These are phyloP conservation scores for Pimpla rufipes DNA, from an alignment of 2,888 invertebrate genomes.

Conservation along the genomic window DNA sequence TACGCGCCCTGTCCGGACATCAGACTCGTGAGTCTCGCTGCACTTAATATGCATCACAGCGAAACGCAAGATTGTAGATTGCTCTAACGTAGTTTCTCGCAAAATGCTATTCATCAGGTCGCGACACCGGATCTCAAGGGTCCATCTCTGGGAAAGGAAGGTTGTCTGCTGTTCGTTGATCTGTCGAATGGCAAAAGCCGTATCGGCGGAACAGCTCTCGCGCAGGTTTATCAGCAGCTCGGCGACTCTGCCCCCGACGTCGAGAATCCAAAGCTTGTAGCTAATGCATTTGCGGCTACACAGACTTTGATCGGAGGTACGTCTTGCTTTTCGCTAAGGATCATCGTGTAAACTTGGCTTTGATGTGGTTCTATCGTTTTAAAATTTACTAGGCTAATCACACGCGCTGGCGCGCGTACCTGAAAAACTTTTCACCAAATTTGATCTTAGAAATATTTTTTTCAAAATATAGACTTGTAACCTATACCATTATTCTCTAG, in stretches of 20 bases:
- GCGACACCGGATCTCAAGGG: slow-evolving; percentile 97
- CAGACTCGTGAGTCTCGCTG: slow-evolving; percentile 90
- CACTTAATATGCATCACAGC: slow-evolving; percentile 80
- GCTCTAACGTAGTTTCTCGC: neutral
- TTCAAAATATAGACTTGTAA: too few relatives aligned
- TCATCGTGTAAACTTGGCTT: too few relatives aligned
- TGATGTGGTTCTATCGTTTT: too few relatives aligned
- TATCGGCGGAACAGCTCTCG: slow-evolving; percentile 96
- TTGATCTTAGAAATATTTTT: too few relatives aligned
- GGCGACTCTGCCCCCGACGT: slow-evolving; percentile 94
- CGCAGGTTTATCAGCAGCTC: slow-evolving; percentile 95
- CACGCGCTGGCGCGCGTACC: too few relatives aligned
- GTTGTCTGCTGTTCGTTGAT: slow-evolving; percentile 92
- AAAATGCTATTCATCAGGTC: slow-evolving; percentile 82
- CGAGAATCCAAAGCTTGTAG: slow-evolving; percentile 89
- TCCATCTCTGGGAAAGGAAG: slow-evolving; percentile 87
- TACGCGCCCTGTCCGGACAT: slow-evolving; percentile 98
- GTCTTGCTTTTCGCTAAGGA: neutral
- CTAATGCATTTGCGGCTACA: slow-evolving; percentile 92
- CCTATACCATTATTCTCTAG: too few relatives aligned
- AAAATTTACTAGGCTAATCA: too few relatives aligned
- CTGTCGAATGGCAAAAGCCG: slow-evolving; percentile 91
- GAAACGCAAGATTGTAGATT: slow-evolving; percentile 4
- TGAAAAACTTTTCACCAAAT: too few relatives aligned
- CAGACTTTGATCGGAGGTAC: slow-evolving; percentile 93